Conservation (phyloP, 1,140 invertebrate genomes). For the Caenorhabditis tropicalis region DNA sequence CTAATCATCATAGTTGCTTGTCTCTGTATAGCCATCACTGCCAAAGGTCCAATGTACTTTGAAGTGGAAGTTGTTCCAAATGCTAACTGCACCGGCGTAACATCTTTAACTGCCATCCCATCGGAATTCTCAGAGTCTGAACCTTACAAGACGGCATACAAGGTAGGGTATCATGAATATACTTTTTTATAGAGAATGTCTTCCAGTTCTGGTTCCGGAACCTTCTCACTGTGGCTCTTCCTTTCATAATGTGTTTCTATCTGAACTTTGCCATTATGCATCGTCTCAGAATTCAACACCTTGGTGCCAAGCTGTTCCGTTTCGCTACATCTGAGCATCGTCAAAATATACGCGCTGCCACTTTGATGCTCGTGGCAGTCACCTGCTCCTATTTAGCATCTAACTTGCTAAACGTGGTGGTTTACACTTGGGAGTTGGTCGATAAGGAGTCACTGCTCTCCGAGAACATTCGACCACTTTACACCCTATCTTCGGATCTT, state of each 20-base stretch:
- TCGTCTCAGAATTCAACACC: slow-evolving; percentile 63
- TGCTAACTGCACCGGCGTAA: slow-evolving; percentile 68
- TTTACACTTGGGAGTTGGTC: slow-evolving; percentile 64
- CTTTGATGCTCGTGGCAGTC: slow-evolving; percentile 64
- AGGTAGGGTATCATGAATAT: too few relatives aligned
- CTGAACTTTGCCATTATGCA: slow-evolving; percentile 65
- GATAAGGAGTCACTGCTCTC: slow-evolving; percentile 60
- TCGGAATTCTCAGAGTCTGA: slow-evolving; percentile 61
- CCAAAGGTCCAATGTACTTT: slow-evolving; percentile 66
- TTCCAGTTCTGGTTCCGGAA: slow-evolving; percentile 67
- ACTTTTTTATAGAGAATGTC: too few relatives aligned
- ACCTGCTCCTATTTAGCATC: slow-evolving; percentile 66
- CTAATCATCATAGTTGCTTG: slow-evolving; percentile 54
- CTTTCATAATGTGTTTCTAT: slow-evolving; percentile 64
- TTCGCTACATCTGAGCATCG: slow-evolving; percentile 69
- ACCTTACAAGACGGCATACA: slow-evolving; percentile 66
- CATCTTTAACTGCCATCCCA: slow-evolving; percentile 53
- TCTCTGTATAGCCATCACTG: slow-evolving; percentile 61
- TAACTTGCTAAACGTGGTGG: slow-evolving; percentile 65
- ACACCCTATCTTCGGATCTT: slow-evolving; percentile 65
- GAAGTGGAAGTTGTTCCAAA: slow-evolving; percentile 65
- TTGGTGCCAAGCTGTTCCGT: slow-evolving; percentile 65
- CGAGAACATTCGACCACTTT: slow-evolving; percentile 62
- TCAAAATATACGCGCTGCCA: slow-evolving; percentile 69
- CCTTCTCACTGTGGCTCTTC: slow-evolving; percentile 65